Conservation (phyloP, 2,113 vertebrate species). For the Atrichornis clamosus region DNA sequence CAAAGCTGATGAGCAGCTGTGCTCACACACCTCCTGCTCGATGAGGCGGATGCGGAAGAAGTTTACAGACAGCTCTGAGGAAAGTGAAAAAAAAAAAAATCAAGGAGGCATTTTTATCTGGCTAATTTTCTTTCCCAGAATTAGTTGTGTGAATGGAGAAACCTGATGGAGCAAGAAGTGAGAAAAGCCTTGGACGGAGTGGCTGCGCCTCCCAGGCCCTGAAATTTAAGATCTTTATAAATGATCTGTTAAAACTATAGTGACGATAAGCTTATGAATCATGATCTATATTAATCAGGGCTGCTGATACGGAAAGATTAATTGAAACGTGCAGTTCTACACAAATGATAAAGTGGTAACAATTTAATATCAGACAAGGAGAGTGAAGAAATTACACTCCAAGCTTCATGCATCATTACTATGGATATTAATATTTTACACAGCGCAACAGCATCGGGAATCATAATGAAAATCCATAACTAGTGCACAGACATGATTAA, state of each 20-base stretch:
- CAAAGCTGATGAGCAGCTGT: neutral
- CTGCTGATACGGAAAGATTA: constrained; percentile 91
- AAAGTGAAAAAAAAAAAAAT: neutral
- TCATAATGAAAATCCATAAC: constrained; percentile 99
- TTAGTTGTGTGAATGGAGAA: constrained; percentile 75
- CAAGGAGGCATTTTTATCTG: constrained; percentile 27
- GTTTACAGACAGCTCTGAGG: neutral
- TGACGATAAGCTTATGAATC: constrained; percentile 99
- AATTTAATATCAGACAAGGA: constrained; percentile 96
- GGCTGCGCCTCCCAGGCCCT: constrained; percentile 80
- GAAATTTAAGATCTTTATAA: constrained; percentile 89
- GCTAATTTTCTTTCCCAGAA: constrained; percentile 70
- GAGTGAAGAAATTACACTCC: constrained; percentile 95
- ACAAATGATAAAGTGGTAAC: constrained; percentile 99
- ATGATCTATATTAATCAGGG: constrained; percentile 95
- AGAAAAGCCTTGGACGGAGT: constrained; percentile 75
- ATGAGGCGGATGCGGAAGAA: neutral
- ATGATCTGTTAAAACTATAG: constrained; percentile 97
- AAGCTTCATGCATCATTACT: constrained; percentile 99
- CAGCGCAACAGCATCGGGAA: constrained; percentile 89
- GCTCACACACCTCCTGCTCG: neutral
- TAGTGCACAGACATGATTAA: constrained; percentile 97
- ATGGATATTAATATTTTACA: constrained; percentile 98
- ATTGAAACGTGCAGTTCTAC: constrained; percentile 95
- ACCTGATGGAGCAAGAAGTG: constrained; percentile 70